Evolutionary conservation across 1,140 invertebrate species (phyloP).

Genomic region (Gyrodactylus salaris): DNA sequence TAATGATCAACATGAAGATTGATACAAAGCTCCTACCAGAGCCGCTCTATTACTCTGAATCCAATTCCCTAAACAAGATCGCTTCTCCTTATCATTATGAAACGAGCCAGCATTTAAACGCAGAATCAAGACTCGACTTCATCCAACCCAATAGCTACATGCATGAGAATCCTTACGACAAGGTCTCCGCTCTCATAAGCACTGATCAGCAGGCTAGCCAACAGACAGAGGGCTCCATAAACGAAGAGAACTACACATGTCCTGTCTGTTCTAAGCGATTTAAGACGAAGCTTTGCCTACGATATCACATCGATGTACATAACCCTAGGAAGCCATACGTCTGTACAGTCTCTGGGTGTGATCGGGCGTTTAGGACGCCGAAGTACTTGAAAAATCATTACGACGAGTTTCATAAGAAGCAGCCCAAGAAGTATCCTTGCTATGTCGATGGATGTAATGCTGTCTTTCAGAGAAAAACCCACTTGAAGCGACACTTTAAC

Average conservation of each 20-base stretch:
- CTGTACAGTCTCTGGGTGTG: background rate
- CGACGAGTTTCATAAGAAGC: conserved; percentile 7
- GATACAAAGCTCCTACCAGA: too few species aligned
- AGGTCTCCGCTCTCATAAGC: background rate
- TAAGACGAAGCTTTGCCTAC: conserved; percentile 2
- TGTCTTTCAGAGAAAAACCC: conserved; percentile 3
- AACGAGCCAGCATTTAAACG: too few species aligned
- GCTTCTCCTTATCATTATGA: too few species aligned
- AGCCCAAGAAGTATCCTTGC: conserved; percentile 5
- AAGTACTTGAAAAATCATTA: conserved; percentile 7
- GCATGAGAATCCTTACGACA: background rate
- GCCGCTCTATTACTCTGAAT: too few species aligned
- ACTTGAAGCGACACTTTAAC: conserved; percentile 5
- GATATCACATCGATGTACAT: conserved; percentile 5
- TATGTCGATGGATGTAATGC: background rate
- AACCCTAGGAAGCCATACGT: conserved; percentile 6
- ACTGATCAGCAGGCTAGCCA: background rate
- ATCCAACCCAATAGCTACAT: background rate
- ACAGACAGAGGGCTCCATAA: background rate
- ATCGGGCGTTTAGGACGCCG: conserved; percentile 5
- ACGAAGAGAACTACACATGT: background rate
- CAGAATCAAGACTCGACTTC: too few species aligned
- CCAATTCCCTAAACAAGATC: too few species aligned
- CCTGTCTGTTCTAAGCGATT: background rate
- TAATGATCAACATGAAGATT: too few species aligned